phyloP scores from a whole-genome alignment of 2,113 vertebrate species.

The Salvelinus namaycush region DNA sequence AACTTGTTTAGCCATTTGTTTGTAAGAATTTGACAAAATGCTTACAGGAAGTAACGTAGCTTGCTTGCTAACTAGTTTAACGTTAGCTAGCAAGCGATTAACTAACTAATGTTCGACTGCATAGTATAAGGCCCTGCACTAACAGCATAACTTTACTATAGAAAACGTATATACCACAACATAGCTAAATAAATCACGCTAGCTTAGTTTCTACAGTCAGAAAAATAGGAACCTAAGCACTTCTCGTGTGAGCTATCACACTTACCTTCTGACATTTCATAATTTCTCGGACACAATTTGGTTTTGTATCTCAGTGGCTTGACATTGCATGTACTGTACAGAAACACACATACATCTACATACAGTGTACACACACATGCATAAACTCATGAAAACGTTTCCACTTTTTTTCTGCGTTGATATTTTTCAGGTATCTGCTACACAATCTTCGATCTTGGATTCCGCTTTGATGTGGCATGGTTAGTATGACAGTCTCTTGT shows the following conservation, averaged over 20 bases:
- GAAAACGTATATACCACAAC: too few relatives aligned
- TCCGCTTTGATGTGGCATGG: slow-evolving; percentile 97
- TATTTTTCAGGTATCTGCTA: slow-evolving; percentile 89
- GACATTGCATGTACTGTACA: neutral
- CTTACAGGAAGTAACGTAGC: too few relatives aligned
- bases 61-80: too few relatives aligned
- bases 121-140: too few relatives aligned
- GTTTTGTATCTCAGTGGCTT: neutral
- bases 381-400: neutral
- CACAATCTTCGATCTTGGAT: slow-evolving; percentile 98
- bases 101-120: too few relatives aligned
- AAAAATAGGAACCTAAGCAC: slow-evolving; percentile 45
- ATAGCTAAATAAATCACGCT: too few relatives aligned
- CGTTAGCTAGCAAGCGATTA: too few relatives aligned
- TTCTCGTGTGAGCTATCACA: slow-evolving; percentile 59
- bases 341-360: neutral
- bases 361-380: neutral
- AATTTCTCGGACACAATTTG: neutral
- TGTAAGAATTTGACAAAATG: too few relatives aligned
- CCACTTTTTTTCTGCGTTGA: neutral
- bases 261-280: slow-evolving; percentile 1
- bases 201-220: too few relatives aligned
- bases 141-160: too few relatives aligned
- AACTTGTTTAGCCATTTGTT: too few relatives aligned
- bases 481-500: slow-evolving; percentile 64